phyloP scores from a whole-genome alignment of 64 coral and sea anemone genomes.

The Stylophora pistillata region DNA sequence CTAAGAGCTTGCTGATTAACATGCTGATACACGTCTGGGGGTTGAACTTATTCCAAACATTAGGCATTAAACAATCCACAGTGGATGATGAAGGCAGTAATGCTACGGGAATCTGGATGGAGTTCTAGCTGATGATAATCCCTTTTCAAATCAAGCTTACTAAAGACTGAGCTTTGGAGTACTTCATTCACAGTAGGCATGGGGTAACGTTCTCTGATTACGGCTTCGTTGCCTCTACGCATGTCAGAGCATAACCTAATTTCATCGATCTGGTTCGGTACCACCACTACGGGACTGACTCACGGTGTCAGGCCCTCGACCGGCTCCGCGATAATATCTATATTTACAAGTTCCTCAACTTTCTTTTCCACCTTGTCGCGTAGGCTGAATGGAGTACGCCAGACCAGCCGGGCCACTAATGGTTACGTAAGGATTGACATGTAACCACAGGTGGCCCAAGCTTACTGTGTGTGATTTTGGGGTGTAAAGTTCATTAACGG shows the following conservation, averaged over 20 bases:
- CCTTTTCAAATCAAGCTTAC: background rate
- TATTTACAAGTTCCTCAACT: slow-evolving; percentile 5
- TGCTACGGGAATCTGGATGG: background rate
- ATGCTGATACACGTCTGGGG: slow-evolving; percentile 33
- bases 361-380: slow-evolving; percentile 21
- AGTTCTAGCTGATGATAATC: background rate
- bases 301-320: slow-evolving; percentile 21
- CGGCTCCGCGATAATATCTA: slow-evolving; percentile 28
- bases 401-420: slow-evolving; percentile 10
- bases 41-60: slow-evolving; percentile 31
- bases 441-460: too few relatives aligned
- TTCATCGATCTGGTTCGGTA: slow-evolving; percentile 25
- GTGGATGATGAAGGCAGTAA: slow-evolving; percentile 29
- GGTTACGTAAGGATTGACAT: slow-evolving; percentile 27
- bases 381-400: slow-evolving; percentile 7
- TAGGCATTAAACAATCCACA: slow-evolving; percentile 14
- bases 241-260: slow-evolving; percentile 21
- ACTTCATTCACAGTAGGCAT: slow-evolving; percentile 38
- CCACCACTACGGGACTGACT: slow-evolving; percentile 36
- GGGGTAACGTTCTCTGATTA: background rate
- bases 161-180: background rate
- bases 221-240: slow-evolving; percentile 4
- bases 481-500: too few relatives aligned
- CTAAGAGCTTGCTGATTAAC: slow-evolving; percentile 10
- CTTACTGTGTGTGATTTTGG: too few relatives aligned